Evolutionary conservation across 2,113 vertebrate species (phyloP).

Genomic region (Anolis sagrei): DNA sequence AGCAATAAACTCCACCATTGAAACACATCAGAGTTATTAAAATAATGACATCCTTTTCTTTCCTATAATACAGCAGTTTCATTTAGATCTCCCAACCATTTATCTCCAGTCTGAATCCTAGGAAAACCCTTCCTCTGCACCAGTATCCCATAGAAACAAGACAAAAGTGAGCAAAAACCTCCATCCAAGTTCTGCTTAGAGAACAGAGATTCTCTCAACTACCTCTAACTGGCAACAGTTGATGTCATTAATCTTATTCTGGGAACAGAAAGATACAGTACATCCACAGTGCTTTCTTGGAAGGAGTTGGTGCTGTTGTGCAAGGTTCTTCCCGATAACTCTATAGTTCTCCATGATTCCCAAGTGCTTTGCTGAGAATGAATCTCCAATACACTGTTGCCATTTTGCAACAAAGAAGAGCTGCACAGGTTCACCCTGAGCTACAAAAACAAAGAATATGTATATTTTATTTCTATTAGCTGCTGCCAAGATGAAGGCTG

Average conservation of each 20-base stretch:
- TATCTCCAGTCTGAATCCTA: too few relatives aligned
- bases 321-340: slow-evolving; percentile 35
- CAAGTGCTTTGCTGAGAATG: neutral
- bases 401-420: slow-evolving; percentile 28
- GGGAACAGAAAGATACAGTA: slow-evolving; percentile 29
- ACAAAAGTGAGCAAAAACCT: neutral
- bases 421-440: slow-evolving; percentile 1
- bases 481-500: neutral
- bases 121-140: neutral
- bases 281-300: slow-evolving; percentile 48
- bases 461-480: neutral
- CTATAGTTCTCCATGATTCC: neutral
- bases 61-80: neutral
- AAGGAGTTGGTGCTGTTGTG: slow-evolving; percentile 35
- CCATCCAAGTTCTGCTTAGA: neutral
- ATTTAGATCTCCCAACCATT: neutral
- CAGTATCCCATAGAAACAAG: neutral
- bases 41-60: neutral
- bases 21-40: neutral
- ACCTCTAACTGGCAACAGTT: slow-evolving; percentile 1
- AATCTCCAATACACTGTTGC: slow-evolving; percentile 29
- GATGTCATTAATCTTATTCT: slow-evolving; percentile 18
- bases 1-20: neutral
- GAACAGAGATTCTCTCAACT: neutral
- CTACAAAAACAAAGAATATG: neutral